Evolutionary conservation across 2,113 vertebrate species (phyloP).

Genomic region (Vimba vimba): DNA sequence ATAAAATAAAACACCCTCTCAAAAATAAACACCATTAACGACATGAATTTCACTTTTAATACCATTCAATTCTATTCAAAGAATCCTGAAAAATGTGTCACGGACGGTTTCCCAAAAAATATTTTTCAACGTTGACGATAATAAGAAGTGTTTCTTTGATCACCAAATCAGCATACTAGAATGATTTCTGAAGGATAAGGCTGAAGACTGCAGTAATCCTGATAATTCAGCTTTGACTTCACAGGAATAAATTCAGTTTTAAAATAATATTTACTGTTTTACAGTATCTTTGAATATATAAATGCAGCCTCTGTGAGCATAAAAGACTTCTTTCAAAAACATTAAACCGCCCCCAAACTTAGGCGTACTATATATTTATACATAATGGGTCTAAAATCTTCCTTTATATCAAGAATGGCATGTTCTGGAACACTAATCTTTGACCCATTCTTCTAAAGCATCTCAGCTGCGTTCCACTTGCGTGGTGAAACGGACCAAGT

Average conservation of each 20-base stretch:
- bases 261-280: neutral
- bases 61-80: neutral
- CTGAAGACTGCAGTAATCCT: neutral
- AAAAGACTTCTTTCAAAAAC: neutral
- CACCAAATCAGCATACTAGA: neutral
- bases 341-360: neutral
- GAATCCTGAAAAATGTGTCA: neutral
- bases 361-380: neutral
- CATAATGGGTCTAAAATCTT: conserved; percentile 8
- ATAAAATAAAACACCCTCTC: neutral
- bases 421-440: conserved; percentile 36
- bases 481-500: conserved; percentile 17
- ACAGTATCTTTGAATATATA: neutral
- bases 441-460: conserved; percentile 25
- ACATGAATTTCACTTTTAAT: neutral
- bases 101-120: neutral
- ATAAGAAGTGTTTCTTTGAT: neutral
- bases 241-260: neutral
- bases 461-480: conserved; percentile 30
- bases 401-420: conserved; percentile 2
- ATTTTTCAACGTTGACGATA: neutral
- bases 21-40: neutral
- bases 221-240: neutral
- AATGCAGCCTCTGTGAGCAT: neutral
- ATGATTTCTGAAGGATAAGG: neutral